Percentiles rank a stretch among this genome's conserved stretches.
Conservation (phyloP, 2,888 invertebrate species). For the Mesorhabditis spiculigera region DNA sequence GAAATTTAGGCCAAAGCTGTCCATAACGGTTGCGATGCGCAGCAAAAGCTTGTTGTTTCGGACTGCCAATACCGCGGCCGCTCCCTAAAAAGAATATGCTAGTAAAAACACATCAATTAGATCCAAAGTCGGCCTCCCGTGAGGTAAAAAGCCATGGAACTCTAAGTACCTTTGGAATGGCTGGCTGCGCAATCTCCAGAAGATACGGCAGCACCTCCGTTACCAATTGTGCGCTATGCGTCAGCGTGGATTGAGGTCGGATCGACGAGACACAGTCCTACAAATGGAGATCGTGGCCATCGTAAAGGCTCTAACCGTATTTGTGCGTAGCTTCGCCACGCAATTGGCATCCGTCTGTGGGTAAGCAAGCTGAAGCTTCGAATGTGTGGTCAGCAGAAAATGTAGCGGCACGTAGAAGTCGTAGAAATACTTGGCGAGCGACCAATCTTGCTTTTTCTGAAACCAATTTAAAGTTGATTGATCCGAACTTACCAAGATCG, state of each 20-base stretch:
- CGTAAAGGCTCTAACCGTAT: background rate
- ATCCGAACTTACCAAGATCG: background rate
- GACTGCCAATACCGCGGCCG: background rate
- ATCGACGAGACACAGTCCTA: background rate
- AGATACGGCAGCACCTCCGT: background rate
- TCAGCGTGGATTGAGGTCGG: background rate
- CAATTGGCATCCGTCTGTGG: background rate
- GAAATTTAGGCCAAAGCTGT: background rate
- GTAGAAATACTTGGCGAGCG: constrained; percentile 27
- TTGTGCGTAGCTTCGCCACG: background rate
- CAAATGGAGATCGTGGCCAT: background rate
- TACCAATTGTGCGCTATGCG: background rate
- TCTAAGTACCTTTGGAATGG: background rate
- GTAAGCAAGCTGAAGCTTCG: constrained; percentile 17
- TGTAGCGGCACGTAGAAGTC: constrained; percentile 32
- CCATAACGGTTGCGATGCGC: background rate
- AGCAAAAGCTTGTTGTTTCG: background rate
- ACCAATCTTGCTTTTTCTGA: constrained; percentile 27
- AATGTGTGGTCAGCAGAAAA: constrained; percentile 34
- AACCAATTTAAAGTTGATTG: constrained; percentile 8
- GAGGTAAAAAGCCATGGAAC: background rate
- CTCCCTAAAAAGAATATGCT: background rate
- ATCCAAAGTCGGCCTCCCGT: too few relatives aligned
- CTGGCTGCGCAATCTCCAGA: background rate
- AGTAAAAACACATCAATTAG: too few relatives aligned